A percentile compares a stretch with the other conserved stretches of the same genome.
Evolutionary conservation across 2,888 invertebrate genomes (phyloP).

Genomic region (Mythimna vitellina): DNA sequence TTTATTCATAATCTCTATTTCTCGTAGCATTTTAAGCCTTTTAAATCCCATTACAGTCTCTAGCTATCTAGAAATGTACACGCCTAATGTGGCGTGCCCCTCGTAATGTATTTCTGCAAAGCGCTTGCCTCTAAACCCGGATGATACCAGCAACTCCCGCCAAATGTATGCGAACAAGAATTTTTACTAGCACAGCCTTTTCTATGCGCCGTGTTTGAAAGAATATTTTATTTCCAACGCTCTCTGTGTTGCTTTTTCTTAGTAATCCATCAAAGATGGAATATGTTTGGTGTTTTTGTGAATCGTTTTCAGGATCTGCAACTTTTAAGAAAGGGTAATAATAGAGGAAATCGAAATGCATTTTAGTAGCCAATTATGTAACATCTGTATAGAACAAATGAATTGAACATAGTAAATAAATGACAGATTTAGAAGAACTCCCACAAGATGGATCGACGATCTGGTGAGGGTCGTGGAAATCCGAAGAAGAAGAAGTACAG

Average conservation of each 20-base stretch:
- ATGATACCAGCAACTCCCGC: constrained; percentile 65
- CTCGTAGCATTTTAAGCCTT: background rate
- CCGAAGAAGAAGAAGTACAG: no score
- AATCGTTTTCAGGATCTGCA: background rate
- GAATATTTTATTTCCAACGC: constrained; percentile 54
- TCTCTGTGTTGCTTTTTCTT: constrained; percentile 28
- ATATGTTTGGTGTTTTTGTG: constrained; percentile 15
- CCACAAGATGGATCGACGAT: no score
- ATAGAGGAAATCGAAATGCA: no score
- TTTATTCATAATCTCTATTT: background rate
- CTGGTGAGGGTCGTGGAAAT: no score
- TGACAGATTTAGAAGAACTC: no score
- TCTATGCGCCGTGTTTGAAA: constrained; percentile 27
- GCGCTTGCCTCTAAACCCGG: constrained; percentile 65
- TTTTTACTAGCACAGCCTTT: constrained; percentile 43
- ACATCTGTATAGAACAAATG: no score
- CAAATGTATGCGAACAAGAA: constrained; percentile 55
- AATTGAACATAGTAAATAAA: no score
- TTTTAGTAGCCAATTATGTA: background rate
- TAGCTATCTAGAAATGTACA: constrained; percentile 11
- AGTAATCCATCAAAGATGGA: constrained; percentile 49
- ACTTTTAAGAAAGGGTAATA: no score
- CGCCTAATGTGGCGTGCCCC: constrained; percentile 42
- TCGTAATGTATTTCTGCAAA: constrained; percentile 57
- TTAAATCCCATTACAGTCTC: constrained; percentile 21